phyloP scores from a whole-genome alignment of 2,797 vertebrate species.

The Spinibarbus caldwelli region DNA sequence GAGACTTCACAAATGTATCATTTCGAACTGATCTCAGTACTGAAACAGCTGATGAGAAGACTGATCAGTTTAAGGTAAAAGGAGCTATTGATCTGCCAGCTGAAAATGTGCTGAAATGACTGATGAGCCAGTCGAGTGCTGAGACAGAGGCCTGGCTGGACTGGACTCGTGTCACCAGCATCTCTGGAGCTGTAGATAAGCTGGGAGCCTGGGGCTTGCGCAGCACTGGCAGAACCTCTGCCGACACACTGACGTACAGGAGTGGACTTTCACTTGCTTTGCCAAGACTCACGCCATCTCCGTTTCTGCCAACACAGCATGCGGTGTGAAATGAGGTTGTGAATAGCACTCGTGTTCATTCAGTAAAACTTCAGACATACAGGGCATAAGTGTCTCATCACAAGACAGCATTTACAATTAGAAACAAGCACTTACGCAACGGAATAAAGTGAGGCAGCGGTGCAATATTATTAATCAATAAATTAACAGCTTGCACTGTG shows the following conservation, averaged over 20 bases:
- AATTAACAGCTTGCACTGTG: neutral
- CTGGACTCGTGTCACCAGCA: conserved; percentile 49
- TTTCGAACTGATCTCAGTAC: neutral
- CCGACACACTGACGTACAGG: conserved; percentile 13
- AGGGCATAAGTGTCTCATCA: neutral
- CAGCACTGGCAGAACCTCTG: conserved; percentile 32
- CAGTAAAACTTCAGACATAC: conserved; percentile 3
- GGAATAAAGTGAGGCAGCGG: neutral
- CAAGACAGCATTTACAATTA: neutral
- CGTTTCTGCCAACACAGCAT: conserved; percentile 35
- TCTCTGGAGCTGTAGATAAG: conserved; percentile 58
- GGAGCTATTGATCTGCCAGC: conserved; percentile 39
- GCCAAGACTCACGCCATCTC: neutral
- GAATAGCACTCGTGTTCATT: conserved; percentile 3
- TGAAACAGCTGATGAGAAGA: conserved; percentile 19
- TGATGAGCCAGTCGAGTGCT: conserved; percentile 57
- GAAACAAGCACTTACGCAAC: neutral
- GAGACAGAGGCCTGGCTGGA: conserved; percentile 37
- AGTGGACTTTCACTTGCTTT: conserved; percentile 38
- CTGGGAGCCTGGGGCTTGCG: conserved; percentile 45
- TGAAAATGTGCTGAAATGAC: conserved; percentile 59
- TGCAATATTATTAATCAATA: neutral
- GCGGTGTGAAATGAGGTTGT: conserved; percentile 1
- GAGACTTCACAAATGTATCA: conserved; percentile 19
- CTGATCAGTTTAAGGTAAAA: conserved; percentile 36